Base-by-base conservation (phyloP, 2,888 invertebrate genomes). In the Lampropteryx suffumata region DNA sequence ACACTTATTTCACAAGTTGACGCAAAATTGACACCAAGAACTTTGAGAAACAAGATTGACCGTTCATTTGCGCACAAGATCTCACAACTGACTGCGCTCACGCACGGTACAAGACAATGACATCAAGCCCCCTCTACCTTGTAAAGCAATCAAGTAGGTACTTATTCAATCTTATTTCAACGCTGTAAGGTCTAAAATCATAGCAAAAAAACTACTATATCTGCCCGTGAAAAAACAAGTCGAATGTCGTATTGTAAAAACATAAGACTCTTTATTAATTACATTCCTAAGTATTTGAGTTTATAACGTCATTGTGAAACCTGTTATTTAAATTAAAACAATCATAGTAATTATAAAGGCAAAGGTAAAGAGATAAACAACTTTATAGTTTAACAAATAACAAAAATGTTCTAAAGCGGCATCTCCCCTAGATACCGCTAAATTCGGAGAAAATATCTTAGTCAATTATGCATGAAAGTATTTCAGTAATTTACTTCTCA, bases 81-180 rank as follows among this genome's bases (percentile, higher is more conserved):
- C 79, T 79, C 69, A 71, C 76, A 77, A 74, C 78, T 76, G 79
- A 86, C 84, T 84, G 83, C 72, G 73, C 77, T 61, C 73, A 69
- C 73, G 74, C 81, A 73, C 69, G 48, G 67, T 65, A 71, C 76
- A 74, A 73, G 71, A 76, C 76, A 73, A 73, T 76, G 74, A 77
- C 77, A 77, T 74, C 73, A 71, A 76, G 59, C 79, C 82, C 29
- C 82, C 78, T 57, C 65, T 61, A 57, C 46, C 3, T 26, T 21
- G 12, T 30, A 50, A 30, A 40, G 26, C 51, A 56, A 57, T 52
- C 39, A 27, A 69, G 61, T 71, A n/a, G n/a, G n/a, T n/a, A n/a
- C n/a, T n/a, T n/a, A 55, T 56, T 17, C 42, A 53, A 60, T 67
- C 64, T 59, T 73, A 73, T 65, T 13, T 27, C 12, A 34, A 17